Base-by-base conservation (phyloP, 2,888 invertebrate genomes). In the Cryptocheilus praepositus region DNA sequence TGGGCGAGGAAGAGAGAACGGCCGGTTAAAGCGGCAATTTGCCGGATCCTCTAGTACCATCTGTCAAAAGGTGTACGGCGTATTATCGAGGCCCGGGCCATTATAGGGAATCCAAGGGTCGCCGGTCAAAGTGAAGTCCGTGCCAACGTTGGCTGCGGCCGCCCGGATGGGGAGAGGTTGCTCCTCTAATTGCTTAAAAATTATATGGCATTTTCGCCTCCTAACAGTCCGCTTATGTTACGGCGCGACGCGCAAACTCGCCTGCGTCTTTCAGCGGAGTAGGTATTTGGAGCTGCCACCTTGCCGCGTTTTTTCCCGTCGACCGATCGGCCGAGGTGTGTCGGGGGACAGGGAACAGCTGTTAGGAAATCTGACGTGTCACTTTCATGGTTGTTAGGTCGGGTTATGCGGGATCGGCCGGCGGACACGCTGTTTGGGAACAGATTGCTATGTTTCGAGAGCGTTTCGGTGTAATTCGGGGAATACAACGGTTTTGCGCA, bases 111-210 rank as follows among this genome's bases (percentile, higher is more conserved):
- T 36, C 36, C 36, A 11, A 36, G 36, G 36, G 36, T 36, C 36
- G 36, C 36, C 36, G 36, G 36, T 7, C 36, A 36, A 36, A 36
- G 7, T 7, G 36, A 36, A 36, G 36, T 36, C 36, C 36, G 36
- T 51, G 28, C 66, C 59, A 54, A 51, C 62, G 25, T 45, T 15
- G 51, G 59, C 54, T 25, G 8, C 25, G 68, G 45, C 57, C 63
- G 63, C 52, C 58, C 7, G 65, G 66, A 72, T 59, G 63, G 55
- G 70, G 69, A 68, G 64, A 73, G 73, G 65, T 19, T 21, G 73
- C 66, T 74, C 74, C 75, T 85, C 81, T 86, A 83, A 86, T 86
- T 82, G 82, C 81, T 73, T 66, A 74, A 76, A 85, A 85, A 88
- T 88, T 87, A 87, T 82, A 86, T 78, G 80, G 74, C 81, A 76